A percentile compares a stretch with the other conserved stretches of the same genome.
Conservation (phyloP, 2,113 vertebrate genomes). For the Gopherus evgoodei region DNA sequence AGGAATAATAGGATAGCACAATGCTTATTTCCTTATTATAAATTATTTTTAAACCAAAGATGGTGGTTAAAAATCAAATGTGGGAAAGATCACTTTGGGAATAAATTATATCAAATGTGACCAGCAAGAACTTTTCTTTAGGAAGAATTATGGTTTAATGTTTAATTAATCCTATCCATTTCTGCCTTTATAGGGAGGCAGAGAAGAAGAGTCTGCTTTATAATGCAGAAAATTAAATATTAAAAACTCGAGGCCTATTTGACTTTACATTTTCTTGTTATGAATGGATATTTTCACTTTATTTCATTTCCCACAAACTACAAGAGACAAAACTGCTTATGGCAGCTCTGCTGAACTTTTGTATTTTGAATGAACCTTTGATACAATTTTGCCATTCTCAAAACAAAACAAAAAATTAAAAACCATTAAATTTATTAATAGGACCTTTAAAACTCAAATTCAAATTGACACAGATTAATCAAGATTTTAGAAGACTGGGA, state of each 20-base stretch:
- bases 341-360: constrained; percentile 68
- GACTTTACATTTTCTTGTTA: constrained; percentile 83
- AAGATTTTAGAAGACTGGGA: constrained; percentile 44
- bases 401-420: constrained; percentile 74
- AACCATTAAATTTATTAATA: constrained; percentile 56
- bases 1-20: constrained; percentile 27
- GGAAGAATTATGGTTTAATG: constrained; percentile 81
- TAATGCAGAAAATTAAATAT: constrained; percentile 87
- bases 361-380: constrained; percentile 57
- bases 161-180: constrained; percentile 86
- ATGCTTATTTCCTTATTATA: constrained; percentile 50
- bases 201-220: constrained; percentile 80
- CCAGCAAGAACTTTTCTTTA: constrained; percentile 74
- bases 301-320: constrained; percentile 74
- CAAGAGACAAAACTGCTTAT: constrained; percentile 74
- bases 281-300: constrained; percentile 81
- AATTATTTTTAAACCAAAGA: constrained; percentile 57
- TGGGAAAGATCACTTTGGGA: constrained; percentile 76
- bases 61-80: constrained; percentile 30
- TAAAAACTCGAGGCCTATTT: constrained; percentile 82
- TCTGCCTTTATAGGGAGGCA: constrained; percentile 80
- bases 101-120: constrained; percentile 73
- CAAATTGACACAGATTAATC: constrained; percentile 16
- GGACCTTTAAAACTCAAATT: constrained; percentile 67
- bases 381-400: constrained; percentile 65